Percentiles rank a stretch among this genome's conserved stretches.
Evolutionary conservation across 2,888 invertebrate genomes (phyloP).

Genomic region (Dicranocentrus wangi): DNA sequence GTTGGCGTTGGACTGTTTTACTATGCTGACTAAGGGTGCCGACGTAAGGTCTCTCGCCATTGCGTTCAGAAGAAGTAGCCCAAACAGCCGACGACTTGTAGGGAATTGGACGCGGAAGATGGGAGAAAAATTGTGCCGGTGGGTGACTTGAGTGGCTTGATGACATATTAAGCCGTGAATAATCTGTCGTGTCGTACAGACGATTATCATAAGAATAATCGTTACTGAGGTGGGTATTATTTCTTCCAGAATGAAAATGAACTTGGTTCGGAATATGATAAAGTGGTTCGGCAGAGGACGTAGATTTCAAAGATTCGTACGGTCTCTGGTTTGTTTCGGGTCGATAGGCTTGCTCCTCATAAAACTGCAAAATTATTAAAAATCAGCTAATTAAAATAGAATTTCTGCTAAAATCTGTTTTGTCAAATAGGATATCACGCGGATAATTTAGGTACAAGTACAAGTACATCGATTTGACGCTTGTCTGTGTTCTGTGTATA

Average conservation of each 20-base stretch:
- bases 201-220: slow-evolving; percentile 59
- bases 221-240: slow-evolving; percentile 47
- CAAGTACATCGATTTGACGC: too few species aligned
- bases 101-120: slow-evolving; percentile 73
- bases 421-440: too few species aligned
- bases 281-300: slow-evolving; percentile 45
- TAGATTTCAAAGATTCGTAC: slow-evolving; percentile 36
- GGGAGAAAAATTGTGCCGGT: slow-evolving; percentile 70
- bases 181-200: slow-evolving; percentile 66
- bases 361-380: slow-evolving; percentile 82
- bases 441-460: too few species aligned
- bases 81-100: slow-evolving; percentile 72
- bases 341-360: slow-evolving; percentile 91
- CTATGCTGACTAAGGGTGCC: slow-evolving; percentile 76
- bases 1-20: slow-evolving; percentile 73
- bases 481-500: too few species aligned
- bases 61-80: slow-evolving; percentile 73
- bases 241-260: slow-evolving; percentile 50
- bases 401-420: too few species aligned
- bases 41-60: slow-evolving; percentile 71
- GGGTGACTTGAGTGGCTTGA: slow-evolving; percentile 61
- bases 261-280: slow-evolving; percentile 48
- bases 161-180: slow-evolving; percentile 62
- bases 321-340: slow-evolving; percentile 87
- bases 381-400: too few species aligned